A percentile compares a stretch with the other conserved stretches of the same genome.
Conservation (phyloP, 2,797 vertebrate genomes). For the Gallinago solitaria region DNA sequence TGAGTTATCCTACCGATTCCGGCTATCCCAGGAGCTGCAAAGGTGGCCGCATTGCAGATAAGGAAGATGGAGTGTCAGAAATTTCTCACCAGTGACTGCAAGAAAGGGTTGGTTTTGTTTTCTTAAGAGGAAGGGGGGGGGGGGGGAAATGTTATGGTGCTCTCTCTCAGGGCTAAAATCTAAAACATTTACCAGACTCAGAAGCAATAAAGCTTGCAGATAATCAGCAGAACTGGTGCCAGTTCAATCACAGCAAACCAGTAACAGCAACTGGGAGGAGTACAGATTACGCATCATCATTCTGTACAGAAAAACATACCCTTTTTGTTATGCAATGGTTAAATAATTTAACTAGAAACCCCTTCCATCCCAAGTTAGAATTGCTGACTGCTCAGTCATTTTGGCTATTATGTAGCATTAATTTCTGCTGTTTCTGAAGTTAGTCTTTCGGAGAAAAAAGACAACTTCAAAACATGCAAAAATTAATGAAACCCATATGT, state of each 20-base stretch:
- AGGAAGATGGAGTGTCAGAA: background rate
- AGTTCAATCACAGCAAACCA: constrained; percentile 7
- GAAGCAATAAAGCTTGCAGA: background rate
- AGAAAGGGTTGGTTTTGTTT: constrained; percentile 8
- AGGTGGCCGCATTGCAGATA: background rate
- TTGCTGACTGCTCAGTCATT: background rate
- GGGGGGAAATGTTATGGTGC: background rate
- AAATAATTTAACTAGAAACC: constrained; percentile 14
- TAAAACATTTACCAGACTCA: constrained; percentile 1
- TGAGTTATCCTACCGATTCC: accelerated
- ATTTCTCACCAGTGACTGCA: background rate
- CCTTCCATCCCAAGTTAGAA: background rate
- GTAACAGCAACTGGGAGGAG: background rate
- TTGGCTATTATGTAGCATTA: constrained; percentile 8
- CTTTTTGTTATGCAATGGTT: background rate
- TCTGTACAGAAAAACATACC: background rate
- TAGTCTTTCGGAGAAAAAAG: background rate
- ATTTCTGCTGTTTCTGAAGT: constrained; percentile 35
- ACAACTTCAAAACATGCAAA: constrained; percentile 65
- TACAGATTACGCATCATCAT: background rate
- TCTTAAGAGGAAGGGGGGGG: background rate
- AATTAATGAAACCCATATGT: constrained; percentile 71
- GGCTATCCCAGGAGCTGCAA: background rate
- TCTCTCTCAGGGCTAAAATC: background rate
- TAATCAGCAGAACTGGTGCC: constrained; percentile 13